phyloP scores from a whole-genome alignment of 2,113 vertebrate species.

The Microtus montanus region DNA sequence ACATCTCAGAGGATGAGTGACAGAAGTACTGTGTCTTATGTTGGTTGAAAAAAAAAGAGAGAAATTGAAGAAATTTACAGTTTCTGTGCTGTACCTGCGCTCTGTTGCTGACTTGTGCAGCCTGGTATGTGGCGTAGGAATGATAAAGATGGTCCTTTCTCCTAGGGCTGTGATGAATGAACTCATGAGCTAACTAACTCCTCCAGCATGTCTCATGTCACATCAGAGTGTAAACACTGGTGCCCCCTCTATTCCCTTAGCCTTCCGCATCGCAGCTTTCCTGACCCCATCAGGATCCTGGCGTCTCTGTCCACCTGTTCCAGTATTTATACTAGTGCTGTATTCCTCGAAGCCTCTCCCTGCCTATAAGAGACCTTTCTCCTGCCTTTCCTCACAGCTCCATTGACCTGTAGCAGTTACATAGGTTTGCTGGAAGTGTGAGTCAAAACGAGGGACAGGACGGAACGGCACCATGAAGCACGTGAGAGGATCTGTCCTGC shows the following conservation, averaged over 20 bases:
- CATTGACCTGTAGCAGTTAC: accelerated
- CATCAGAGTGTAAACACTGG: too few relatives aligned
- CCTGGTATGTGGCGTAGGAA: neutral
- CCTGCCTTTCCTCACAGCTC: neutral
- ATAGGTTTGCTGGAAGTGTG: neutral
- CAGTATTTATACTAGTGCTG: neutral
- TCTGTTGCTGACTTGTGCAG: neutral
- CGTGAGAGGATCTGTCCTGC: neutral
- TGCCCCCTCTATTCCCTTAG: neutral
- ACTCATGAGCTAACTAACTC: neutral
- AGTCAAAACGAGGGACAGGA: neutral
- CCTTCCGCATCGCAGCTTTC: neutral
- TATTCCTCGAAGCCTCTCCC: neutral
- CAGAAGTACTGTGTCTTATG: neutral
- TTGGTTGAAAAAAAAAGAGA: neutral
- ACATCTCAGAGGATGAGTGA: neutral
- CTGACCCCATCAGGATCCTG: neutral
- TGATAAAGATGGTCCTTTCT: neutral
- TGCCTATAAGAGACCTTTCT: neutral
- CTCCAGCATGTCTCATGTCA: neutral
- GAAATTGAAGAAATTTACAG: neutral
- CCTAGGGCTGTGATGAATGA: neutral
- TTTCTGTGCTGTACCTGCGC: neutral
- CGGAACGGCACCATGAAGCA: neutral
- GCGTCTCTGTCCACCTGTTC: neutral